Evolutionary conservation across 2,888 invertebrate species (phyloP), one percentile per base, ranked within the genome.

Genomic region (Harpalus rubripes): DNA sequence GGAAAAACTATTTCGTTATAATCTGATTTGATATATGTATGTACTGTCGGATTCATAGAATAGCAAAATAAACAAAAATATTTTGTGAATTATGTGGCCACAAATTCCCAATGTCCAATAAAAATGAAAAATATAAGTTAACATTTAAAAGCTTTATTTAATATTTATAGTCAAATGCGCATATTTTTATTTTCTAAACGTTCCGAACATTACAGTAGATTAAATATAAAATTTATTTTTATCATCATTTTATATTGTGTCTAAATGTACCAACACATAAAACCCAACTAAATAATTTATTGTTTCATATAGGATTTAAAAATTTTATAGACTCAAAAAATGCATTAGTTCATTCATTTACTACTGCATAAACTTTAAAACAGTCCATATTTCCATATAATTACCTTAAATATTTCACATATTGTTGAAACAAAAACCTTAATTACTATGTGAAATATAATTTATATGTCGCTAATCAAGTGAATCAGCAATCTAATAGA

Each of bases 401-500:
- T 44, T 41, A 41, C 39, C 26, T 26, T 65, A 65, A 65, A 65
- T 65, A 39, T 65, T n/a, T 39, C 22, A 26, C 15, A n/a, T 39
- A 39, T 68, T 65, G n/a, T n/a, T 39, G 32, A 68, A 68, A 68
- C 68, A 68, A 26, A 68, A 39, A 39, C 39, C 10, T 15, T 8
- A 68, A 68, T 68, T 68, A 68, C 68, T 39, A 68, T 68, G 26
- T 68, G 15, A 15, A 68, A 68, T 68, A 68, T 15, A 68, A 68
- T 68, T 68, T 39, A 68, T 39, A 68, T 68, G 39, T 68, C n/a
- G 65, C 65, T n/a, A 65, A 65, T 26, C 39, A 68, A 68, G 26
- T 68, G 68, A 18, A 74, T 74, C 15, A 74, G 15, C 41, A 68
- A 39, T 39, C 39, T 12, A 68, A 68, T 41, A 68, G 12, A 44